Percentiles rank a stretch among this genome's conserved stretches.
These are phyloP conservation scores for Strix aluco DNA, from an alignment of 2,113 vertebrate species.

Conservation along the genomic window DNA sequence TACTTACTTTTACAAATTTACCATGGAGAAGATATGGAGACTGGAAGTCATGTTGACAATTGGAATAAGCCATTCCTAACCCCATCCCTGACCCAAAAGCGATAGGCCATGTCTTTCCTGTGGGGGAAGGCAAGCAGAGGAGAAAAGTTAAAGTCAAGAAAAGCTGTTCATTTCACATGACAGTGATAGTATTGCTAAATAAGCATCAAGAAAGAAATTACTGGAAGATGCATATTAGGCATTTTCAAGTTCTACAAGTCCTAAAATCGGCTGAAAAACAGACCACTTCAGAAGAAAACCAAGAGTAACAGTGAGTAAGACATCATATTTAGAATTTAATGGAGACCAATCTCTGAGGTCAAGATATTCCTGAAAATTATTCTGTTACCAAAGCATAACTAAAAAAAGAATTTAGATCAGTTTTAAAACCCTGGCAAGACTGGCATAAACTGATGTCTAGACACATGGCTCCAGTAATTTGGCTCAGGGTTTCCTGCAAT, in stretches of 20 bases:
- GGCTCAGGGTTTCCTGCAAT: background rate
- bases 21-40: conserved; percentile 87
- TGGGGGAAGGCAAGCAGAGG: background rate
- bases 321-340: background rate
- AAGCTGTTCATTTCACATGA: background rate
- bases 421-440: background rate
- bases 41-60: conserved; percentile 92
- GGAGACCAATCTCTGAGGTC: background rate
- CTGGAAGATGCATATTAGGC: background rate
- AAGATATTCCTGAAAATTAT: background rate
- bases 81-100: conserved; percentile 87
- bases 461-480: background rate
- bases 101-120: conserved; percentile 89
- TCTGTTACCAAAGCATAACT: background rate
- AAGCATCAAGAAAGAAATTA: background rate
- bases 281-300: background rate
- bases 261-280: background rate
- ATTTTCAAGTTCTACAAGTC: background rate
- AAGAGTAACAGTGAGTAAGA: background rate
- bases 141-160: background rate
- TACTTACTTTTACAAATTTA: conserved; percentile 85
- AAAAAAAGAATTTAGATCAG: background rate
- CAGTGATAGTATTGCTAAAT: background rate
- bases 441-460: background rate
- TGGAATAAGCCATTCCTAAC: conserved; percentile 90